Percentiles rank a stretch among this genome's conserved stretches.
These are phyloP conservation scores for Ageneiosus marmoratus DNA, from an alignment of 2,113 vertebrate species.

Conservation along the genomic window DNA sequence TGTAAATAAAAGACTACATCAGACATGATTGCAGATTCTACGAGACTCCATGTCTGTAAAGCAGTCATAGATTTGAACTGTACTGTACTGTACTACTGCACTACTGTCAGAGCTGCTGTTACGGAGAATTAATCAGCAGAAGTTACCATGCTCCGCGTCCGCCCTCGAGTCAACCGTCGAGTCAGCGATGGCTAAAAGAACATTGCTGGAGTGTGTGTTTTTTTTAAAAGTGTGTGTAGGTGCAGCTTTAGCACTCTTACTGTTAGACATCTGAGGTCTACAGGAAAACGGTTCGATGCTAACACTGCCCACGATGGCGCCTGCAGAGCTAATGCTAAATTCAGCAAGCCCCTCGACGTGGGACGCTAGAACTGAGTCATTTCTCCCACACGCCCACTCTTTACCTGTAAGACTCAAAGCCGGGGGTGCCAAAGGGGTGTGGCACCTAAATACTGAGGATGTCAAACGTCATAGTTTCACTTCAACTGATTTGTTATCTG, in stretches of 20 bases:
- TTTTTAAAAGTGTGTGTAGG: slow-evolving; percentile 2
- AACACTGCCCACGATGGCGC: slow-evolving; percentile 32
- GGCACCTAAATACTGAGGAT: slow-evolving; percentile 13
- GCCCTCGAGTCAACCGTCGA: slow-evolving; percentile 11
- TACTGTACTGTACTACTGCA: background rate
- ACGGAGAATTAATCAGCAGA: background rate
- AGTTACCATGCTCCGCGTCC: background rate
- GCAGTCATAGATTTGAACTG: too few relatives aligned
- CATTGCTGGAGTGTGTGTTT: background rate
- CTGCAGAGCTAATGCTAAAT: background rate
- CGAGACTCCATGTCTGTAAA: too few relatives aligned
- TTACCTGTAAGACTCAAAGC: slow-evolving; percentile 38
- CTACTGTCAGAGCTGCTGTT: too few relatives aligned
- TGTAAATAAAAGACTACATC: too few relatives aligned
- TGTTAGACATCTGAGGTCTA: slow-evolving; percentile 7
- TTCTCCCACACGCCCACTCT: slow-evolving; percentile 15
- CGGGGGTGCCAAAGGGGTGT: slow-evolving; percentile 16
- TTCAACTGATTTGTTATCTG: too few relatives aligned
- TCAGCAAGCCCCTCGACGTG: slow-evolving; percentile 2
- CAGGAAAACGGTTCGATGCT: slow-evolving; percentile 18
- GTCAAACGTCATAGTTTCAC: background rate
- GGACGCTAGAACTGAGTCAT: slow-evolving; percentile 36
- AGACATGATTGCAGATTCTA: too few relatives aligned
- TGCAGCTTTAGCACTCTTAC: slow-evolving; percentile 18
- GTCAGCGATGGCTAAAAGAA: background rate